phyloP scores from a whole-genome alignment of 2,113 vertebrate genomes.

The Cephalopholis sonnerati region DNA sequence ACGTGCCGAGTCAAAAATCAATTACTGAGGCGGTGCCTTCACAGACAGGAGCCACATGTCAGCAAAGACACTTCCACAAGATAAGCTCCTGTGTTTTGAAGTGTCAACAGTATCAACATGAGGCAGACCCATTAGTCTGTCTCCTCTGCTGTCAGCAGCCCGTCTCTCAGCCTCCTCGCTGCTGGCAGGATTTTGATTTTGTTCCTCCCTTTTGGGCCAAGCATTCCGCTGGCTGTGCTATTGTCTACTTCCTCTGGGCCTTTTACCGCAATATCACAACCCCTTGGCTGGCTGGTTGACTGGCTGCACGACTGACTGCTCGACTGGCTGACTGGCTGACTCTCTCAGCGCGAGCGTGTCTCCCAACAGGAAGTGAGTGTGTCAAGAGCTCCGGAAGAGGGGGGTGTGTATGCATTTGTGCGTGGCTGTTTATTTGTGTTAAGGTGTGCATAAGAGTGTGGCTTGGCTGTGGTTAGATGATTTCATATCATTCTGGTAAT shows the following conservation, averaged over 20 bases:
- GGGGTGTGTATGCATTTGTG: conserved; percentile 16
- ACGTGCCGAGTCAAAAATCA: conserved; percentile 36
- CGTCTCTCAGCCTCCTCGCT: conserved; percentile 40
- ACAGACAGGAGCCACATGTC: conserved; percentile 46
- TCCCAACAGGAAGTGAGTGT: conserved; percentile 62
- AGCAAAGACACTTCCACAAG: conserved; percentile 5
- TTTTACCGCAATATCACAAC: conserved; percentile 63
- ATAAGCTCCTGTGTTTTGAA: conserved; percentile 55
- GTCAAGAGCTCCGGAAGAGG: conserved; percentile 38
- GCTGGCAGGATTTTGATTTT: conserved; percentile 62
- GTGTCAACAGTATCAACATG: conserved; percentile 67
- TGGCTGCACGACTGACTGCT: conserved; percentile 34
- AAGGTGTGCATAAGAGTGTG: background rate
- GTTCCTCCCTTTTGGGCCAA: conserved; percentile 52
- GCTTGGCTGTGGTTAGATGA: background rate
- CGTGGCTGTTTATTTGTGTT: background rate
- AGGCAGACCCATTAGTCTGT: conserved; percentile 69
- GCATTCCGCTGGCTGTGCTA: conserved; percentile 63
- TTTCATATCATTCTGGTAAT: background rate
- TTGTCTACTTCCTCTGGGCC: conserved; percentile 71
- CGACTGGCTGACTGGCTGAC: conserved; percentile 10
- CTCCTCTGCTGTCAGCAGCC: conserved; percentile 64
- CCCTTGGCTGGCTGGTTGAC: conserved; percentile 26
- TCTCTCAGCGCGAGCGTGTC: background rate
- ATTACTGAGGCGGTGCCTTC: conserved; percentile 18